Base-by-base conservation (phyloP, 1,140 invertebrate genomes). In the Cydia pomonella region DNA sequence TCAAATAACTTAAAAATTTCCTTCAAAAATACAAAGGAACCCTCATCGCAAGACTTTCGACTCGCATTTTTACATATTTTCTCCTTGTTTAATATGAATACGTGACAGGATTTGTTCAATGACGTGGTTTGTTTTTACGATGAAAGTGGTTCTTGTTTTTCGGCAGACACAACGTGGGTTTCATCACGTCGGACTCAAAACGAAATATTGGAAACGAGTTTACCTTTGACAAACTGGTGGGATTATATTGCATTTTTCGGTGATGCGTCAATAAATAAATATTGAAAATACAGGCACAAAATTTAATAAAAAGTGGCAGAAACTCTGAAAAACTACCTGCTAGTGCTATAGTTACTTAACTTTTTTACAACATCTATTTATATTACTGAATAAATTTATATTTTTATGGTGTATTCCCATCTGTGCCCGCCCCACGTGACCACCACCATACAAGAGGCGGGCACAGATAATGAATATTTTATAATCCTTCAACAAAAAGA, bases 41-140 rank as follows among this genome's bases (percentile, higher is more conserved):
- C 44, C 5, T 47, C 44, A 47, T 13, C 0, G 13, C 16, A 4
- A 16, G 5, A n/a, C 0, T n/a, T n/a, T 47, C 0, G 12, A 47
- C 44, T n/a, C 44, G 3, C 44, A 3, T 13, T 47, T 47, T n/a
- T 47, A 47, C 44, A 16, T 47, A 16, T 44, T 44, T 44, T 16
- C 12, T 13, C 44, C 44, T 9, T 47, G 50, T 53, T 53, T 53
- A 3, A 53, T 53, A 18, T n/a, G 50, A 53, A 18, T 53, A 53
- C 50, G 50, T 53, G 50, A 53, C 50, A 18, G n/a, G 50, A n/a
- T 44, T 44, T 41, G 38, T 50, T 53, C 50, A 53, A 18, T 18
- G 50, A 21, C 50, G 5, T 53, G n/a, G 50, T 21, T 53, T 53
- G n/a, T 53, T 53, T 44, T 53, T 53, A 53, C 50, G 50, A 53